Conservation (phyloP, 2,888 invertebrate species). For the Sclerodermus sp. region DNA sequence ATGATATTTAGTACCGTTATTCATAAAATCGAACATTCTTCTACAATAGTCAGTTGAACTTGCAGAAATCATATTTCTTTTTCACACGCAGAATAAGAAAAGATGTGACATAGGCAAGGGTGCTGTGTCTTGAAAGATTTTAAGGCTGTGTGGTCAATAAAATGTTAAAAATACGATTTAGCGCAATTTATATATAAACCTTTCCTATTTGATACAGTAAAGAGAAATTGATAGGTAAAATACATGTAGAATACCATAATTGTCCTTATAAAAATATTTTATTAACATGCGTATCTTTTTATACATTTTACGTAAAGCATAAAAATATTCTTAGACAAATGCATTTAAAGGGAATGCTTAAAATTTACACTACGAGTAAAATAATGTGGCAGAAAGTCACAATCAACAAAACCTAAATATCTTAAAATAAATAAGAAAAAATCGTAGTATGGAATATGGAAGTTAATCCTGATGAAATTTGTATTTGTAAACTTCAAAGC, state of each 20-base stretch:
- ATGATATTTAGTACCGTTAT: constrained; percentile 7
- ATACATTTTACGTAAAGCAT: no score
- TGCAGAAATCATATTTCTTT: background rate
- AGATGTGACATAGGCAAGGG: constrained; percentile 24
- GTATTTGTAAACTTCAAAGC: background rate
- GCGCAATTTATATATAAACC: constrained; percentile 11
- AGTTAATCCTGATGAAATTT: no score
- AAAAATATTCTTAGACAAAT: no score
- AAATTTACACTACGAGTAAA: constrained; percentile 11
- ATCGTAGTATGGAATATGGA: no score
- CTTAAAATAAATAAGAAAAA: no score
- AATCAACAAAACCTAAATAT: no score
- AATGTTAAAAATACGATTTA: constrained; percentile 39
- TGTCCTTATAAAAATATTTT: constrained; percentile 1
- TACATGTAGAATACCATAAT: background rate
- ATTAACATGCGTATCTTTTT: background rate
- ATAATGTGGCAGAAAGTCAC: constrained; percentile 3
- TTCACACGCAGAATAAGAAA: constrained; percentile 22
- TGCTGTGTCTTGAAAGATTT: constrained; percentile 46
- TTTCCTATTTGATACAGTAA: background rate
- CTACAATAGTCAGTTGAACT: no score
- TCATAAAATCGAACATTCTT: background rate
- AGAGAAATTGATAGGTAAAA: background rate
- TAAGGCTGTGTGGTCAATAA: constrained; percentile 56
- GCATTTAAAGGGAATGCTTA: no score